Percentiles rank a stretch among this genome's conserved stretches.
These are phyloP conservation scores for Trypoxylon attenuatum DNA, from an alignment of 2,888 invertebrate genomes.

Conservation along the genomic window DNA sequence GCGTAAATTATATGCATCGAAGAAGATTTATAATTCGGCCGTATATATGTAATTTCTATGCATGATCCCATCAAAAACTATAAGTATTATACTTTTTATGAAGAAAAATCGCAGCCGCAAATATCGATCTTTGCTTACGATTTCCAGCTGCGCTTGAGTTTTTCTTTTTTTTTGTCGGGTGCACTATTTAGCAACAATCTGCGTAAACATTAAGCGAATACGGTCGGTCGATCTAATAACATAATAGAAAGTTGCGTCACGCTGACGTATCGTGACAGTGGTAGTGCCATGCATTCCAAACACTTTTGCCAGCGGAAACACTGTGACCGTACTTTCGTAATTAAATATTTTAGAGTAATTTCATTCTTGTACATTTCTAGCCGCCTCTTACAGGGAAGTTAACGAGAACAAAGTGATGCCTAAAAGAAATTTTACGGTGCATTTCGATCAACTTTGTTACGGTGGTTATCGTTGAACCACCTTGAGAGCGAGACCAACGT, in stretches of 20 bases:
- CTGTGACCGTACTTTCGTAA: slow-evolving; percentile 40
- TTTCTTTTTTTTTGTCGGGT: slow-evolving; percentile 2
- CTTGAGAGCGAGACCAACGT: slow-evolving; percentile 11
- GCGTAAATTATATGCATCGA: too few relatives aligned
- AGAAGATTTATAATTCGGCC: too few relatives aligned
- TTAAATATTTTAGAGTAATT: slow-evolving; percentile 38
- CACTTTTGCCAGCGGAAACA: slow-evolving; percentile 48
- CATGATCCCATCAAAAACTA: too few relatives aligned
- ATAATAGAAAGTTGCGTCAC: slow-evolving; percentile 41
- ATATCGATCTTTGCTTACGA: too few relatives aligned
- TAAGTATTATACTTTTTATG: too few relatives aligned
- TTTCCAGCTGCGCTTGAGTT: background rate
- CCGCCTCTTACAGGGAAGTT: slow-evolving; percentile 34
- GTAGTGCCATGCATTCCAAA: slow-evolving; percentile 61
- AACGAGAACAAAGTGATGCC: slow-evolving; percentile 14
- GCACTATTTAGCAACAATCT: slow-evolving; percentile 32
- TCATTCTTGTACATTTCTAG: slow-evolving; percentile 22
- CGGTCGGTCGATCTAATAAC: slow-evolving; percentile 44
- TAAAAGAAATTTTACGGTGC: slow-evolving; percentile 4
- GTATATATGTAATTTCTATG: too few relatives aligned
- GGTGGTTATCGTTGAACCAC: background rate
- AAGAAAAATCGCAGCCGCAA: too few relatives aligned
- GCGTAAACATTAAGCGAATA: slow-evolving; percentile 32
- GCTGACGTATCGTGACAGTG: slow-evolving; percentile 42
- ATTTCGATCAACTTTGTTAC: background rate